Conservation (phyloP, 2,113 vertebrate genomes). For the Synchiropus splendidus region DNA sequence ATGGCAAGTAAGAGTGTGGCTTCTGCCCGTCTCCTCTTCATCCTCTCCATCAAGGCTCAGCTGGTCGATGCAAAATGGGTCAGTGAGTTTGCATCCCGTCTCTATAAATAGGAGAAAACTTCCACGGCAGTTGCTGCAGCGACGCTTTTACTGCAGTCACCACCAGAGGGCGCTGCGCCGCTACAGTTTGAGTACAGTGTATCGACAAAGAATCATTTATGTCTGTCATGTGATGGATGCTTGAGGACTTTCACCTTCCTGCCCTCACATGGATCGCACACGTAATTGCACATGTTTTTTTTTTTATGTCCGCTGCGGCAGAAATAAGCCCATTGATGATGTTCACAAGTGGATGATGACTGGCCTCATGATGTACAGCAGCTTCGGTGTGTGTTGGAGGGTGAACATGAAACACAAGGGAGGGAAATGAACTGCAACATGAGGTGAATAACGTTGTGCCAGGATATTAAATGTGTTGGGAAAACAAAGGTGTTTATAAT, state of each 20-base stretch:
- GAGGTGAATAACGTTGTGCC: too few relatives aligned
- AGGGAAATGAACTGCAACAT: background rate
- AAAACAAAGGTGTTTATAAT: too few relatives aligned
- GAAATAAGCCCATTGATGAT: slow-evolving; percentile 9
- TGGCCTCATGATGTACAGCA: slow-evolving; percentile 10
- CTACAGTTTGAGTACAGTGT: slow-evolving; percentile 6
- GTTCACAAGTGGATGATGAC: slow-evolving; percentile 7
- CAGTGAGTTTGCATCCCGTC: slow-evolving; percentile 31
- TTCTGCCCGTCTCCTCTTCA: slow-evolving; percentile 31
- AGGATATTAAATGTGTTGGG: too few relatives aligned
- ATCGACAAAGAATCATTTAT: slow-evolving; percentile 44
- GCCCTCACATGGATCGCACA: slow-evolving; percentile 16
- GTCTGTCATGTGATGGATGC: slow-evolving; percentile 48
- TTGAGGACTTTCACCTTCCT: slow-evolving; percentile 22
- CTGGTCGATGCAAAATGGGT: slow-evolving; percentile 39
- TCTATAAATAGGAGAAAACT: slow-evolving; percentile 22
- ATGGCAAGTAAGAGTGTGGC: too few relatives aligned
- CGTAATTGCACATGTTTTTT: slow-evolving; percentile 6
- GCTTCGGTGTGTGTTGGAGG: background rate
- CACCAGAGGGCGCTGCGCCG: slow-evolving; percentile 43
- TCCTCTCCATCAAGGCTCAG: slow-evolving; percentile 3
- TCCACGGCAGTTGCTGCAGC: slow-evolving; percentile 20
- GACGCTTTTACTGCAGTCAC: slow-evolving; percentile 13
- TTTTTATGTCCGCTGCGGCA: slow-evolving; percentile 8
- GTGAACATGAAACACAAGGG: background rate